phyloP scores from a whole-genome alignment of 2,888 invertebrate species.

The Pseudanteris insignis region DNA sequence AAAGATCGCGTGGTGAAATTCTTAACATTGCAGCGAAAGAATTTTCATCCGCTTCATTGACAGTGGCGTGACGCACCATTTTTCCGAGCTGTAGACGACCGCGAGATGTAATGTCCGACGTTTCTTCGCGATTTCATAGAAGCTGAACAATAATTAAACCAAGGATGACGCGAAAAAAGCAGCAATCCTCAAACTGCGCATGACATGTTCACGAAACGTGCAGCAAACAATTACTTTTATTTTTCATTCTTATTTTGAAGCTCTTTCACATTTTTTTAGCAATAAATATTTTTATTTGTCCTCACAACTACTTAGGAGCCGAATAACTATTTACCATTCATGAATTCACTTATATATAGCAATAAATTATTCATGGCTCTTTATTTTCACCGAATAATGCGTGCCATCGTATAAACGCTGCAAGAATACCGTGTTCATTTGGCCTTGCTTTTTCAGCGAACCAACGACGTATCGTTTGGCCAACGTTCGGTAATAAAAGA shows the following conservation, averaged over 20 bases:
- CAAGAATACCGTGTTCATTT: slow-evolving; percentile 34
- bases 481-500: slow-evolving; percentile 22
- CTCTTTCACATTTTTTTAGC: neutral
- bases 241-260: too few species aligned
- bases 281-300: too few species aligned
- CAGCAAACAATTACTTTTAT: too few species aligned
- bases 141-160: slow-evolving; percentile 30
- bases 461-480: slow-evolving; percentile 26
- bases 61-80: slow-evolving; percentile 23
- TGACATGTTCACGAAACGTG: slow-evolving; percentile 16
- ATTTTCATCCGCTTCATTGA: slow-evolving; percentile 30
- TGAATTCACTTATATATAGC: slow-evolving; percentile 5
- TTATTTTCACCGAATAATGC: slow-evolving; percentile 35
- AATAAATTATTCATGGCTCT: slow-evolving; percentile 41
- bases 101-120: slow-evolving; percentile 20
- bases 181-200: slow-evolving; percentile 26
- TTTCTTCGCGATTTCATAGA: slow-evolving; percentile 30
- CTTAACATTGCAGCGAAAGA: slow-evolving; percentile 17
- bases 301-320: too few species aligned
- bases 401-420: slow-evolving; percentile 23
- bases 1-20: slow-evolving; percentile 6
- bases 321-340: too few species aligned
- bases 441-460: slow-evolving; percentile 29
- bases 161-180: slow-evolving; percentile 26
- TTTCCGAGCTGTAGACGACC: slow-evolving; percentile 26